Evolutionary conservation across 2,888 invertebrate species (phyloP), one percentile per base, ranked within the genome.

Genomic region (Eupithecia centaureata): DNA sequence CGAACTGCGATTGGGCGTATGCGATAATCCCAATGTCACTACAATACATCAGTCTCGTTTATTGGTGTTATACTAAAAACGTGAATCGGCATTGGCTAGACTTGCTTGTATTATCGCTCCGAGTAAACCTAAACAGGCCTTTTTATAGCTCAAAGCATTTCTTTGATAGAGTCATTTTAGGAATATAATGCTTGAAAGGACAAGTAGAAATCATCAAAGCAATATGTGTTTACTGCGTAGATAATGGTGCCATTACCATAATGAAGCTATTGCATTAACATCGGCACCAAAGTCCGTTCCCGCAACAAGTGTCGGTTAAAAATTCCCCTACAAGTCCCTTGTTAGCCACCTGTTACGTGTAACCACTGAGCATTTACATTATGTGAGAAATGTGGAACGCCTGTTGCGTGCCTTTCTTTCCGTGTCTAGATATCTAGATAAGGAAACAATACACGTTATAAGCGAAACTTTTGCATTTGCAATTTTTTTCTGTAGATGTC

Each of bases 291-390:
- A 56, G 67, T 61, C 67, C 28, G 47, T 35, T 61, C 62, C 60
- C 71, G 86, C 84, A 89, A 89, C 89, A 88, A 89, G 89, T 89
- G 88, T 76, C 79, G 70, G 78, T 80, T 78, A 61, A 71, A 60
- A 68, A 71, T 74, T 76, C 77, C 79, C 86, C 84, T 80, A 73
- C 73, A 69, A 76, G 70, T 56, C 85, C 86, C 86, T 78, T 78
- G 79, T 80, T 75, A 61, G 72, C 84, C 89, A 89, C 89, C 89
- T 89, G 89, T 89, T 88, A 81, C 81, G 64, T 75, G 67, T 70
- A 77, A 78, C 81, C 79, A 78, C 75, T 75, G 75, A 76, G 71
- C 80, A 81, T 81, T 85, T 71, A 77, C 79, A 80, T 81, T 77
- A 77, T 73, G 73, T 76, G 71, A 73, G 73, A 73, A 76, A 74